Base-by-base conservation (phyloP, 2,888 invertebrate genomes). In the Podotricha telesiphe region DNA sequence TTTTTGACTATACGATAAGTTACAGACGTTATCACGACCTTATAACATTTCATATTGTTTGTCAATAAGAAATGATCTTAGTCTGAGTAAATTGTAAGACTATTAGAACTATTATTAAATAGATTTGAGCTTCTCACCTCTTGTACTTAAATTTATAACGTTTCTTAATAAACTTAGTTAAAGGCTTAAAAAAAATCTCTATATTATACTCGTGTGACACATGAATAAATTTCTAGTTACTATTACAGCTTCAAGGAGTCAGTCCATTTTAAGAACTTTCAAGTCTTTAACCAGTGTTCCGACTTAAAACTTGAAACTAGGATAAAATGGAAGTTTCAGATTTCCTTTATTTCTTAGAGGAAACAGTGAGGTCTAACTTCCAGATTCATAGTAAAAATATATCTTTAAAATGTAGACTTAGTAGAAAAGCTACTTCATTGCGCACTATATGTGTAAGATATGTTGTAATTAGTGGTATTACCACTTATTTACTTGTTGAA, bases 201-300 rank as follows among this genome's bases (percentile, higher is more conserved):
- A 85, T 82, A 84, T 87, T 83, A 86, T 85, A 83, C 83, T 76
- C 79, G 76, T 73, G 78, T 82, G 86, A 87, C 86, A 82, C 80
- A 78, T 83, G 84, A 85, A 84, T 85, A 68, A 78, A 76, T 76
- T 74, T 62, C 69, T 72, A 73, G 73, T 50, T 51, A 40, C 59
- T 59, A 67, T 67, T 53, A 61, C 53, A 66, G 61, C 61, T 66
- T 65, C 55, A 40, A 51, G 62, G 61, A 69, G 65, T 56, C 61
- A 48, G 65, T 61, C 45, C 61, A 65, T 65, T 65, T 69, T 53
- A 59, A 68, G 68, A 67, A 67, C 37, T 67, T 64, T 50, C 45
- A 42, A 50, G 40, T 66, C 70, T 73, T 48, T 62, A 70, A 69
- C 69, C 69, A 70, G 61, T 65, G 69, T 69, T 73, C 66, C 40